Base-by-base conservation (phyloP, 2,888 invertebrate species). In the Zygogramma bicolorata region DNA sequence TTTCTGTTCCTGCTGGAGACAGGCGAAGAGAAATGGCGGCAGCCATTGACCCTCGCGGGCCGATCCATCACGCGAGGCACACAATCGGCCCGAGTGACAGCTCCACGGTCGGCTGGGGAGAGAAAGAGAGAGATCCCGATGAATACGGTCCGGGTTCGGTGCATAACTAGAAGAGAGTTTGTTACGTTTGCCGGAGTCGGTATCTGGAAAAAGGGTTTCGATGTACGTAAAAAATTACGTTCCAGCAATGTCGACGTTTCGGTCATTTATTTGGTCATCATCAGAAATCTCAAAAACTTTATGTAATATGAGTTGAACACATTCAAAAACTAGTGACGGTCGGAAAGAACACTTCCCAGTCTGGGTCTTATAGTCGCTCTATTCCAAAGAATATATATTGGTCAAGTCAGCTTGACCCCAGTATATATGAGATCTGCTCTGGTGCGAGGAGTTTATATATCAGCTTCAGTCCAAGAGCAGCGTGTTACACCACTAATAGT, bases 401-500 rank as follows among this genome's bases (percentile, higher is more conserved):
- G n/a, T n/a, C n/a, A n/a, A n/a, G n/a, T n/a, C n/a, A n/a, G n/a
- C n/a, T n/a, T n/a, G n/a, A n/a, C n/a, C n/a, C n/a, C n/a, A n/a
- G n/a, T n/a, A n/a, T n/a, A n/a, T 10, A 31, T 25, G 20, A 20
- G 22, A 29, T 65, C 40, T 63, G 38, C 58, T 18, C 70, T 75
- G 75, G 68, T 74, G 73, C 57, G 65, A 65, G 75, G 72, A 68
- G 58, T 57, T 62, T 27, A 61, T 6, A 22, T 8, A 73, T 75
- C 75, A 73, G 75, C 68, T 79, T 72, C 76, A 79, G 85, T 85
- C 81, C 73, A 67, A 84, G 90, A 86, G 88, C 90, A 88, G 90
- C 87, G 88, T 88, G 88, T 90, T 89, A 89, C 89, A 88, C 85
- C 88, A 88, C 88, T 90, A 89, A 89, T 88, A 94, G 96, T 96